A percentile compares a stretch with the other conserved stretches of the same genome.
These are phyloP conservation scores for Drosophila mayri DNA, from an alignment of 1,140 invertebrate genomes.

Conservation along the genomic window DNA sequence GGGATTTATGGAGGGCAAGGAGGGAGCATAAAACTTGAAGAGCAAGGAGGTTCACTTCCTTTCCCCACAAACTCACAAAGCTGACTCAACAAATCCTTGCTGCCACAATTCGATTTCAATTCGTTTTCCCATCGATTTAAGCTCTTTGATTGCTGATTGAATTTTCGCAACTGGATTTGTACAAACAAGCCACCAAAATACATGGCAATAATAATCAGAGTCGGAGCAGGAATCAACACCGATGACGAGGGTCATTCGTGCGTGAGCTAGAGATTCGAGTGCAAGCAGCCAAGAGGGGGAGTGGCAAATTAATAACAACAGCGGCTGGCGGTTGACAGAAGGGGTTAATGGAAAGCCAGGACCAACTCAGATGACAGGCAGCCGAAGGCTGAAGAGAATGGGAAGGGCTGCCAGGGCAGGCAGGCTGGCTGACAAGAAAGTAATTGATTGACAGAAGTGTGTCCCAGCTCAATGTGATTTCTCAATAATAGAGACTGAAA, in stretches of 20 bases:
- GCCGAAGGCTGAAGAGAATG: background rate
- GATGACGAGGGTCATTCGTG: constrained; percentile 63
- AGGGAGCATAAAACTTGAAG: background rate
- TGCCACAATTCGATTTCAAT: constrained; percentile 43
- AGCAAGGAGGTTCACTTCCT: background rate
- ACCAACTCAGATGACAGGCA: constrained; percentile 19
- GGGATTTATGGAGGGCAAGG: constrained; percentile 40
- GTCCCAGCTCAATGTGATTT: constrained; percentile 16
- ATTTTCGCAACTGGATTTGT: constrained; percentile 51
- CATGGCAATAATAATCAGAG: constrained; percentile 15
- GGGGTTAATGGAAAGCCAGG: constrained; percentile 25
- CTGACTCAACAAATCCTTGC: constrained; percentile 51
- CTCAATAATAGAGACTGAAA: constrained; percentile 6
- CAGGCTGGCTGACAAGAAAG: constrained; percentile 10
- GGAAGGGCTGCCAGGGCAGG: background rate
- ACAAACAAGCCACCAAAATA: constrained; percentile 34
- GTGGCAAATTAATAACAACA: constrained; percentile 12
- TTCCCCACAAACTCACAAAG: constrained; percentile 1
- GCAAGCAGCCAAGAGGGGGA: constrained; percentile 42
- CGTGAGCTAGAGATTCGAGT: constrained; percentile 27
- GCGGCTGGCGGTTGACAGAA: constrained; percentile 7
- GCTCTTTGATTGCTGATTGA: constrained; percentile 40
- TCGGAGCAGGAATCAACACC: constrained; percentile 22
- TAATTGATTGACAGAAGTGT: constrained; percentile 42
- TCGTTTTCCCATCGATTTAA: constrained; percentile 40